Base-by-base conservation (phyloP, 2,113 vertebrate genomes). In the Spilogale gracilis region DNA sequence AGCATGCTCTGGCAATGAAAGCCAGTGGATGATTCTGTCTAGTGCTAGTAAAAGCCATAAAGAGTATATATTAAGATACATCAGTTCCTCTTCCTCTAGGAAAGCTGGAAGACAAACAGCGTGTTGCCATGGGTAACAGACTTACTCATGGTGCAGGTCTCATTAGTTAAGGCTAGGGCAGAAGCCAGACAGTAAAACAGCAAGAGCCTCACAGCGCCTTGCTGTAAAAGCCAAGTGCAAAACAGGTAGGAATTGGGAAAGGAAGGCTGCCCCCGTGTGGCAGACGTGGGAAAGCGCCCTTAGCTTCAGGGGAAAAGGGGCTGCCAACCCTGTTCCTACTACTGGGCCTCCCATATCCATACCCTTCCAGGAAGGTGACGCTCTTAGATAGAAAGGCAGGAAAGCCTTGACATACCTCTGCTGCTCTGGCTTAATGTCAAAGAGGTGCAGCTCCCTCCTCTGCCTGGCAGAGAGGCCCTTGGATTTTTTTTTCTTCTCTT, bases 341-440 rank as follows among this genome's bases (percentile, higher is more conserved):
- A 5, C 38, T 5, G 3, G 10, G 23, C 3, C 61, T 63, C 30
- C 38, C 50, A 52, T 52, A 56, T 13, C 32, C 27, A 48, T 9
- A 11, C 4, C 9, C 6, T 9, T 48, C 30, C 9, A 11, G 50
- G 25, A 27, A 65, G 65, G 14, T 3, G 3, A 1, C 14, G 48
- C 54, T 16, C 1, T 5, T 1, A 30, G 21, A 5, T 1, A 61
- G 58, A 21, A 67, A 56, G 61, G 25, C 5, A 67, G 50, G 14
- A 60, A 23, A 69, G 92, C 8, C 30, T 0, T 13, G 2, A 56
- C 76, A 58, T 58, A 99, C 99, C 98, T 99, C 91, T 99, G 99
- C 63, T 99, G 99, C 71, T 99, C 99, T 0, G 99, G 99, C 25
- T 99, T 99, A 25, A 99, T 99, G 61, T 99, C 98, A 88, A 99